phyloP scores from a whole-genome alignment of 2,888 invertebrate genomes.

The Chrysodeixis includens region DNA sequence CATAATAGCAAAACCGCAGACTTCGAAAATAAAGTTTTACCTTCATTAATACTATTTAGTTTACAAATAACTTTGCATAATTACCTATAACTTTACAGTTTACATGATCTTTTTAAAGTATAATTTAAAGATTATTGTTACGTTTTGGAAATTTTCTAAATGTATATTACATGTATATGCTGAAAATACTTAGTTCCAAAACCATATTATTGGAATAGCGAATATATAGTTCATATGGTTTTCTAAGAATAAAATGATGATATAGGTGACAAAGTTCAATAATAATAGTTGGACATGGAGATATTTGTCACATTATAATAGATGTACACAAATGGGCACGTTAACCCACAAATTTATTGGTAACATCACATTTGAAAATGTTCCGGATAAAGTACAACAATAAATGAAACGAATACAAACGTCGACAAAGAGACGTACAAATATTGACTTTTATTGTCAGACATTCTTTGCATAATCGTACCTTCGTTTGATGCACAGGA shows the following conservation, averaged over 20 bases:
- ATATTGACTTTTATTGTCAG: conserved; percentile 34
- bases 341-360: not conserved
- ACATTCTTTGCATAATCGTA: conserved; percentile 56
- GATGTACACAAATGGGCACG: not conserved
- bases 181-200: too few species aligned
- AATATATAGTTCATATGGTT: not conserved
- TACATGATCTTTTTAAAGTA: too few species aligned
- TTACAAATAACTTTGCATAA: too few species aligned
- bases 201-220: too few species aligned
- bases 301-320: not conserved
- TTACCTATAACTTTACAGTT: too few species aligned
- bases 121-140: too few species aligned
- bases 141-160: too few species aligned
- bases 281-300: not conserved
- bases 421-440: conserved; percentile 37
- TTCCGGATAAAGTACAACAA: not conserved
- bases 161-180: too few species aligned
- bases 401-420: conserved; percentile 19
- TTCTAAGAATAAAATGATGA: not conserved
- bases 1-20: too few species aligned
- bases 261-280: not conserved
- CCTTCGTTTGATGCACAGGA: conserved; percentile 79
- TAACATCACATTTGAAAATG: not conserved
- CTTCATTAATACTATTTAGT: too few species aligned
- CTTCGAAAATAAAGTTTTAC: too few species aligned